A percentile compares a stretch with the other conserved stretches of the same genome.
These are phyloP conservation scores for Campopleginae sp. DNA, from an alignment of 2,888 invertebrate genomes.

Conservation along the genomic window DNA sequence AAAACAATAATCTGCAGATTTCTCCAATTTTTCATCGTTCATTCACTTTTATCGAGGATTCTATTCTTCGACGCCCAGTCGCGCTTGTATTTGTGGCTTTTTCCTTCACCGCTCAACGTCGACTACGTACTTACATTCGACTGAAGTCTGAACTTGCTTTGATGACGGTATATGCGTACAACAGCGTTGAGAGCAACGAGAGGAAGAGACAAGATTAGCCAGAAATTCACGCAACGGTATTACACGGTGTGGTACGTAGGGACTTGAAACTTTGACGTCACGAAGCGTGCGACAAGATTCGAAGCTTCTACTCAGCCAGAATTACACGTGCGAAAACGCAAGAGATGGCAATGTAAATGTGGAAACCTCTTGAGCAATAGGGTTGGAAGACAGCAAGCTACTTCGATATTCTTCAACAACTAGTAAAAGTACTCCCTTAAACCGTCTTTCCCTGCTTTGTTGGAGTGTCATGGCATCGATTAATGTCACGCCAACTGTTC, in stretches of 20 bases:
- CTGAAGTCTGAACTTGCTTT: constrained; percentile 44
- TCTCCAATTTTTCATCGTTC: not conserved
- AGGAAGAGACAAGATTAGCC: constrained; percentile 22
- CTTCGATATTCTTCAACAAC: constrained; percentile 31
- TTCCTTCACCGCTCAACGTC: constrained; percentile 43
- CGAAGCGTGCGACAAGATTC: not conserved
- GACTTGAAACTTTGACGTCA: constrained; percentile 44
- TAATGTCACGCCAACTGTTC: not conserved
- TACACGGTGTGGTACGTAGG: constrained; percentile 17
- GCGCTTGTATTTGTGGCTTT: not conserved
- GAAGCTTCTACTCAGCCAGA: constrained; percentile 5
- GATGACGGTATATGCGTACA: constrained; percentile 51
- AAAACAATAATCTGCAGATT: not conserved
- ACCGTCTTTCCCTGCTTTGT: constrained; percentile 4
- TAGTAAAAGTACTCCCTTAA: constrained; percentile 38
- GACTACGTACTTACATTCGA: constrained; percentile 45
- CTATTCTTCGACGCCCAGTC: not conserved
- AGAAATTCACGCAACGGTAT: constrained; percentile 20
- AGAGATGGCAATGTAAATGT: not conserved
- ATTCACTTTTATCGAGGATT: not conserved
- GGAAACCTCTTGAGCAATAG: constrained; percentile 17
- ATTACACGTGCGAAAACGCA: not conserved
- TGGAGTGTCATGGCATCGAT: not conserved
- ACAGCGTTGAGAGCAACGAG: constrained; percentile 44
- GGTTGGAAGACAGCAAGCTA: constrained; percentile 16